Base-by-base conservation (phyloP, 2,113 vertebrate species). In the Probosciger aterrimus region DNA sequence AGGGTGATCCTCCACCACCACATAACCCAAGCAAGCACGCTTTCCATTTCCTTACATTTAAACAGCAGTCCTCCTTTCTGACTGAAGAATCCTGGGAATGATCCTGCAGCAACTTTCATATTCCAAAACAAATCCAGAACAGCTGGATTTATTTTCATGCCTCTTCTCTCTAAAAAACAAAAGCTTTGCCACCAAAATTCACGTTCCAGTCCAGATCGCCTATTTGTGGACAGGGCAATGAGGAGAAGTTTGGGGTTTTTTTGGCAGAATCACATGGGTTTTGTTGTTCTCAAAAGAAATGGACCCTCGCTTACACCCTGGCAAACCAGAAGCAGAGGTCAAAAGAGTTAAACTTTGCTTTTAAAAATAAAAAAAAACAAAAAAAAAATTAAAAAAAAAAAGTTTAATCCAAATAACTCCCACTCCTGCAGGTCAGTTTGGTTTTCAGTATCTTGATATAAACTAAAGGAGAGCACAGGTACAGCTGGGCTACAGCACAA, bases 191-290 rank as follows among this genome's bases (percentile, higher is more conserved):
- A 92, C 79, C 90, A 92, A 73, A 96, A 96, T 94, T 96, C 95
- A 97, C 96, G 95, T 97, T 96, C 96, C 75, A 83, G 86, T 96
- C 94, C 89, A 89, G 79, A 87, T 91, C 35, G 78, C 87, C 88
- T 91, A 93, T 90, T 37, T 90, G 94, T 94, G 87, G 92, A 95
- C 86, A 95, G 91, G 94, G 74, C 57, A 89, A 95, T 6, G 25
- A 63, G 64, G n/a, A 96, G 33, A 85, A 73, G 50, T 85, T 78
- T 83, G 59, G 49, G 44, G 3, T 0, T 28, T 97, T 96, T 97
- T 96, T 96, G 97, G 96, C 96, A 96, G 95, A 96, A 93, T 88
- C 87, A 96, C 86, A 73, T 68, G 64, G 3, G 22, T 91, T 96
- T 82, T 90, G 63, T 94, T 93, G 92, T 93, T 96, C 69, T 95